Evolutionary conservation across 1,140 invertebrate genomes (phyloP), one percentile per base, ranked within the genome.

Genomic region (Heliconius eleuchia): DNA sequence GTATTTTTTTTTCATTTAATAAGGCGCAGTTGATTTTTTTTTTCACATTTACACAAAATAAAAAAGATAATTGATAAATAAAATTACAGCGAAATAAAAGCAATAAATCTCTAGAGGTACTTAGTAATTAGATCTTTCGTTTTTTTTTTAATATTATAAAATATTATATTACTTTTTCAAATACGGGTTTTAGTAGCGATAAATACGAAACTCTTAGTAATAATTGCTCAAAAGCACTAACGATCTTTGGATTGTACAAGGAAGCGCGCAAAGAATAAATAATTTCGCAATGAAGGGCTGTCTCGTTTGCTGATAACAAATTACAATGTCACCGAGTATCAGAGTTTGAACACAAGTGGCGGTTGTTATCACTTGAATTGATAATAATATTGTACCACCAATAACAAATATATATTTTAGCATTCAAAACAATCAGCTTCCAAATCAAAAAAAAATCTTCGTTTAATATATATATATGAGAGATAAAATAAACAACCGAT

Each of bases 241-340:
- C 11, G 11, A 46, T n/a, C 18, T 23, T 8, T 42, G 4, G 8
- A 23, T 11, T 80, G 8, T 23, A 60, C 42, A 46, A 46, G 42
- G 23, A 66, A 7, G n/a, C 60, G 60, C 60, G 60, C 9, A 66
- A 66, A 66, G 23, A 66, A 66, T 66, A 66, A 66, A 66, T 27
- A 66, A 66, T 66, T 66, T 27, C 30, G 23, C 23, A 27, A 16
- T n/a, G 11, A 30, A 66, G 60, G 60, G 60, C 52, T 72, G 52
- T 73, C 39, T 74, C 77, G 23, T 78, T 72, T n/a, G 52, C 8
- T 42, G 52, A 19, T 82, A 86, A 86, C 87, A 84, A 81, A 71
- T 77, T 83, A 86, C 87, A 84, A 30, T 57, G 70, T 87, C 84
- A 80, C 77, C 30, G 30, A 74, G 71, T 85, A 87, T 85, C 84